Evolutionary conservation across 64 coral and sea anemone genomes (phyloP).

Genomic region (Actinia tenebrosa): DNA sequence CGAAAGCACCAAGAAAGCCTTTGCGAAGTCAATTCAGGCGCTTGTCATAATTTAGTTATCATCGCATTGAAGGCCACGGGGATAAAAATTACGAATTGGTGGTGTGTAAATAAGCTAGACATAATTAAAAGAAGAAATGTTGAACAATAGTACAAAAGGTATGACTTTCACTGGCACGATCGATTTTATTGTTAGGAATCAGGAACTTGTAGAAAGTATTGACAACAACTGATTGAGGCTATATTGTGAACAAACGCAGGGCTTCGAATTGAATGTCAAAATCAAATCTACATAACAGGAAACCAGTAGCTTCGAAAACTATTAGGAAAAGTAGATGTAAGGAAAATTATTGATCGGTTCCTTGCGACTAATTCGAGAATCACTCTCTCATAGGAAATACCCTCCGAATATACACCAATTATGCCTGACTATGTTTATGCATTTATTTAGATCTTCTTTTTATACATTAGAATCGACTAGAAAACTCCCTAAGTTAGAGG

Average conservation of each 20-base stretch:
- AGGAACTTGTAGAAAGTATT: slow-evolving; percentile 51
- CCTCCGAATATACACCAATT: background rate
- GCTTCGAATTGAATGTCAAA: background rate
- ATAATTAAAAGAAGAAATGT: slow-evolving; percentile 80
- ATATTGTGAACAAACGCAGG: slow-evolving; percentile 30
- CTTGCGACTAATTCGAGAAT: background rate
- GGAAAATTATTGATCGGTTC: background rate
- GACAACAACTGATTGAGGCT: slow-evolving; percentile 26
- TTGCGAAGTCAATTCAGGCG: slow-evolving; percentile 7
- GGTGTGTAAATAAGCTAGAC: slow-evolving; percentile 68
- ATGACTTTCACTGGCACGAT: slow-evolving; percentile 71
- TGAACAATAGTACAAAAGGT: slow-evolving; percentile 82
- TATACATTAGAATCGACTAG: background rate
- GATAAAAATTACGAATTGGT: slow-evolving; percentile 59
- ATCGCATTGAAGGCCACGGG: slow-evolving; percentile 20
- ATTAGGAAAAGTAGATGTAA: slow-evolving; percentile 40
- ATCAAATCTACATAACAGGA: background rate
- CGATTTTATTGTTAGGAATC: slow-evolving; percentile 68
- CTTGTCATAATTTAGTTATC: slow-evolving; percentile 48
- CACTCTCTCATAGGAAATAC: background rate
- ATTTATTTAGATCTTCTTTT: background rate
- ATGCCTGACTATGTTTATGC: background rate
- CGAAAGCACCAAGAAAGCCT: background rate
- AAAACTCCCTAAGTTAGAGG: background rate
- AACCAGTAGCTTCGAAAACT: background rate